Evolutionary conservation across 1,140 invertebrate species (phyloP).

Genomic region (Scylla paramamosain): DNA sequence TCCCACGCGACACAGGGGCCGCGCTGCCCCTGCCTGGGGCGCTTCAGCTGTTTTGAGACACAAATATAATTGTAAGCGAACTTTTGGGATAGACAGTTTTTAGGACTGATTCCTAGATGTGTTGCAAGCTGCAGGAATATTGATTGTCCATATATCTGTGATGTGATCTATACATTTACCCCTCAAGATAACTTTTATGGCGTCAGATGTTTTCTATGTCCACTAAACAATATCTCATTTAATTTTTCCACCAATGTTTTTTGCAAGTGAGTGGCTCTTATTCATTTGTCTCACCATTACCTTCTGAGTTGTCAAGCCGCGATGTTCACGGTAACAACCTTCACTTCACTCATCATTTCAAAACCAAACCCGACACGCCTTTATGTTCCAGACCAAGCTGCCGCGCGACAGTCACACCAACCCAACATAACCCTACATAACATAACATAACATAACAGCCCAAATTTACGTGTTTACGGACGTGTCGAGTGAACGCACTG

Average conservation of each 20-base stretch:
- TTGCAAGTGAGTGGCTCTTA: neutral
- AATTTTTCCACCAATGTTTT: neutral
- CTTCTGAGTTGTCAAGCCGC: neutral
- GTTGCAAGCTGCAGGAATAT: neutral
- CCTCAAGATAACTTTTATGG: constrained; percentile 8
- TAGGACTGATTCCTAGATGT: neutral
- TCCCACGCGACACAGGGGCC: neutral
- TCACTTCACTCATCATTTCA: neutral
- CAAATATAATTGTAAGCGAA: neutral
- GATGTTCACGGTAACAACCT: neutral
- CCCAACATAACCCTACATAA: neutral
- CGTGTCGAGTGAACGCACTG: neutral
- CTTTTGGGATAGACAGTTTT: neutral
- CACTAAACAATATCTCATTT: neutral
- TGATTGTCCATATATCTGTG: constrained; percentile 22
- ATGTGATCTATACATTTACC: neutral
- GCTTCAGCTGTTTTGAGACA: neutral
- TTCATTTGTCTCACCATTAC: neutral
- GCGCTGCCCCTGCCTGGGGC: neutral
- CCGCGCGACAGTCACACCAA: neutral
- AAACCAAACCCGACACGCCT: neutral
- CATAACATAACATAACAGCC: neutral
- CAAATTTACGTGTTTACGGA: neutral
- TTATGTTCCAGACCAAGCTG: neutral
- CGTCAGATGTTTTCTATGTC: constrained; percentile 21